A percentile compares a stretch with the other conserved stretches of the same genome.
These are phyloP conservation scores for Clivina fossor DNA, from an alignment of 2,888 invertebrate species.

Conservation along the genomic window DNA sequence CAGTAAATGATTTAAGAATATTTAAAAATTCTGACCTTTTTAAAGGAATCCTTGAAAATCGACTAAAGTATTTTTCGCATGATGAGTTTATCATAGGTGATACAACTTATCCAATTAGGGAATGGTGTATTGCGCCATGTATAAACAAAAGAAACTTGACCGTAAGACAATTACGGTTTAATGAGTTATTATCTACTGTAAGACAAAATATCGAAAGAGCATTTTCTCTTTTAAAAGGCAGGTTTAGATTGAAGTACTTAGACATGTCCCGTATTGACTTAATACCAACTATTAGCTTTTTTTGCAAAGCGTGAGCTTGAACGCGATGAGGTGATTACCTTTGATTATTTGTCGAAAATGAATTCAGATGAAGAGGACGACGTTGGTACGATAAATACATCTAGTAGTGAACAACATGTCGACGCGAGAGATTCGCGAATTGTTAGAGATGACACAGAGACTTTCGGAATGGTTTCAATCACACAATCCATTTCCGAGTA, in stretches of 20 bases:
- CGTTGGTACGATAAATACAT: too few species aligned
- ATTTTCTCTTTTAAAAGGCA: slow-evolving; percentile 3
- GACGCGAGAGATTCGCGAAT: slow-evolving; percentile 39
- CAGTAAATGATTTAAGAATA: slow-evolving; percentile 20
- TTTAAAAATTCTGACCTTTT: slow-evolving; percentile 19
- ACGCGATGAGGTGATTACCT: too few species aligned
- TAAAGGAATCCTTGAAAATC: not conserved
- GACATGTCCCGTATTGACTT: not conserved
- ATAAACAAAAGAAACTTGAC: not conserved
- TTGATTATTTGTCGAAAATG: too few species aligned
- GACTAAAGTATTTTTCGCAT: slow-evolving; percentile 2
- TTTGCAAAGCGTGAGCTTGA: too few species aligned
- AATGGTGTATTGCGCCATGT: slow-evolving; percentile 2
- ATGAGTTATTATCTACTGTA: not conserved
- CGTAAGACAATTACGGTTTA: slow-evolving; percentile 3
- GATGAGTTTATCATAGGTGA: slow-evolving; percentile 12
- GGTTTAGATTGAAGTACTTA: slow-evolving; percentile 1
- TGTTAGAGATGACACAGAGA: slow-evolving; percentile 38
- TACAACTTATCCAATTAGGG: not conserved
- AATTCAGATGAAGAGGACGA: too few species aligned
- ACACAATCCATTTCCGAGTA: slow-evolving; percentile 38
- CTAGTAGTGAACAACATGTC: slow-evolving; percentile 40
- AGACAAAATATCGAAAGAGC: slow-evolving; percentile 4
- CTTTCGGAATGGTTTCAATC: slow-evolving; percentile 37
- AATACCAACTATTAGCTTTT: too few species aligned